Base-by-base conservation (phyloP, 2,797 vertebrate species). In the Spondyliosoma cantharus region DNA sequence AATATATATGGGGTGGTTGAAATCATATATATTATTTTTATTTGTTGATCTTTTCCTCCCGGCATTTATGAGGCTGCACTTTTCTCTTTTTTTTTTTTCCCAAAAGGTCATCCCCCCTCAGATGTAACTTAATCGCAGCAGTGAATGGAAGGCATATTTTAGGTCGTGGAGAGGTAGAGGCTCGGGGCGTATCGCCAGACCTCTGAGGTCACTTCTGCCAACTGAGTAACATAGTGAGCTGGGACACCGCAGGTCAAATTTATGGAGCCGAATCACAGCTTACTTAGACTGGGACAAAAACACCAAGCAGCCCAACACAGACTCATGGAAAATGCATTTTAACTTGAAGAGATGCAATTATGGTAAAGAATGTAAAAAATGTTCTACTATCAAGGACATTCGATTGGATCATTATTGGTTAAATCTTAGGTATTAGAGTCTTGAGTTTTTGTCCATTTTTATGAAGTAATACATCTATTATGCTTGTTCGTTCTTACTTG, bases 111-210 rank as follows among this genome's bases (percentile, higher is more conserved):
- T 78, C 70, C 75, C 74, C 62, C 74, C 62, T 74, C 74, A 53
- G 74, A 24, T 57, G 85, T 90, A 93, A 93, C 66, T 61, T 82
- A 83, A 92, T 90, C 85, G 80, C 24, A 70, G 83, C 76, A 90
- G 80, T 87, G 42, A 90, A 84, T 80, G 61, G 57, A 52, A 76
- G 76, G 73, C 57, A 86, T 78, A 70, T 85, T 87, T 92, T 71
- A 86, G 89, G 46, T 81, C 49, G 32, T 64, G 61, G 79, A 80
- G 79, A 80, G 67, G 67, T 63, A 37, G 27, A 68, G 22, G 49
- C 73, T 13, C n/a, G 2, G 32, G 79, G 67, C n/a, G 5, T 9
- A 3, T 25, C 19, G 57, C 81, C 79, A 83, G n/a, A 83, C 32
- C n/a, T 32, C n/a, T 58, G 59, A 54, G 67, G 74, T 77, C 71